Evolutionary conservation across 2,113 vertebrate species (phyloP).

Genomic region (Ochotona curzoniae): DNA sequence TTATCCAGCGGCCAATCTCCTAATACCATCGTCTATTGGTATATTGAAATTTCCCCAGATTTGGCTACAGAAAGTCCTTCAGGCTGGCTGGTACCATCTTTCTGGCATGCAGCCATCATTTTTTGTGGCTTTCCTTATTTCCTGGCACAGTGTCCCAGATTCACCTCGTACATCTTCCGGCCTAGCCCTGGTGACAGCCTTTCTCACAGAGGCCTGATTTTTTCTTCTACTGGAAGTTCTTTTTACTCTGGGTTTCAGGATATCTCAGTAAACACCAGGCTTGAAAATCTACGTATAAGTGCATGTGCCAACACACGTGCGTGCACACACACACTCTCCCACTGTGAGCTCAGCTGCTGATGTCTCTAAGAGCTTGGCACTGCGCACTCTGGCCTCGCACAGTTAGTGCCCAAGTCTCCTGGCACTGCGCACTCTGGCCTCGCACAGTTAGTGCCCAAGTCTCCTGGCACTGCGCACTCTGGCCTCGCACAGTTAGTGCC

Average conservation of each 20-base stretch:
- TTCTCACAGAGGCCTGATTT: neutral
- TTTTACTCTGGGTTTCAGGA: neutral
- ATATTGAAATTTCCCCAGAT: neutral
- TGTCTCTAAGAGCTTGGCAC: neutral
- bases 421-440: no score
- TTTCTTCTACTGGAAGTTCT: neutral
- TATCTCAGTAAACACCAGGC: neutral
- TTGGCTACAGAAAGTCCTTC: neutral
- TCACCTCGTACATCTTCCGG: neutral
- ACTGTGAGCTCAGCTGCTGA: no score
- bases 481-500: no score
- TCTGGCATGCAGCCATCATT: neutral
- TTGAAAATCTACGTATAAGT: neutral
- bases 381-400: neutral
- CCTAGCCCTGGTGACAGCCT: neutral
- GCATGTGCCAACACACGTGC: neutral
- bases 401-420: no score
- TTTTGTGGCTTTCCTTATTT: constrained; percentile 7
- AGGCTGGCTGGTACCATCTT: neutral
- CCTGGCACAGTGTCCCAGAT: neutral
- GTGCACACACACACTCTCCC: neutral
- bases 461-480: no score
- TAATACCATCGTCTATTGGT: neutral
- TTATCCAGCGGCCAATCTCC: neutral
- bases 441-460: no score